These are phyloP conservation scores for Magallana nippona DNA, from an alignment of 2,888 invertebrate genomes.

Conservation along the genomic window DNA sequence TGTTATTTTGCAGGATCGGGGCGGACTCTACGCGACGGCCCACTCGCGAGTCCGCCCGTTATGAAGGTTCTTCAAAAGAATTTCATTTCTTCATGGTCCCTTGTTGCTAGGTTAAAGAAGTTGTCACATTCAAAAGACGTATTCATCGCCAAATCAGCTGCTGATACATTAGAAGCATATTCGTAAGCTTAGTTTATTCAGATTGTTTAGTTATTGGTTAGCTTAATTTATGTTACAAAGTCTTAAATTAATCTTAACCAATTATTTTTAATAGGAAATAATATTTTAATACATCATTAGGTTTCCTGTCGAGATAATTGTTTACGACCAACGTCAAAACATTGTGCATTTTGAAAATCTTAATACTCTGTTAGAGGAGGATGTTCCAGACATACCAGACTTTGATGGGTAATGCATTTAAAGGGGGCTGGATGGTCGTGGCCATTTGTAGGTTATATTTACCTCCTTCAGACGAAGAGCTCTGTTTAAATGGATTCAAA, in stretches of 20 bases:
- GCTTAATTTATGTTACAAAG: too few species aligned
- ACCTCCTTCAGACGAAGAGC: too few species aligned
- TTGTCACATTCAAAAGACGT: background rate
- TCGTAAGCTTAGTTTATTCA: constrained; percentile 12
- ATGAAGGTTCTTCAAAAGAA: constrained; percentile 56
- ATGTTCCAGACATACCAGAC: background rate
- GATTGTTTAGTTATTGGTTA: too few species aligned
- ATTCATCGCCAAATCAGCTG: background rate
- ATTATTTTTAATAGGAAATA: too few species aligned
- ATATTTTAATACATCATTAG: background rate
- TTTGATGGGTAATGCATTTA: constrained; percentile 5
- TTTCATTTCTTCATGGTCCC: constrained; percentile 68
- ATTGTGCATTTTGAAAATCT: constrained; percentile 64
- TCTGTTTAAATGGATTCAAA: too few species aligned
- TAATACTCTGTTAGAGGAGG: constrained; percentile 47
- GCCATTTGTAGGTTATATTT: too few species aligned
- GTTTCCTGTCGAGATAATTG: constrained; percentile 65
- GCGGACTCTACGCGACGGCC: constrained; percentile 70
- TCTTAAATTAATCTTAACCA: background rate
- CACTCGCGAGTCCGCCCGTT: constrained; percentile 68
- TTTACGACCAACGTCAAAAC: constrained; percentile 58
- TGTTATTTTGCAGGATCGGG: constrained; percentile 60
- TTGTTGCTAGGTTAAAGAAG: constrained; percentile 62
- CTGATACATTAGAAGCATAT: constrained; percentile 29
- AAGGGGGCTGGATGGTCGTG: too few species aligned